Base-by-base conservation (phyloP, 2,888 invertebrate species). In the Mantis religiosa region DNA sequence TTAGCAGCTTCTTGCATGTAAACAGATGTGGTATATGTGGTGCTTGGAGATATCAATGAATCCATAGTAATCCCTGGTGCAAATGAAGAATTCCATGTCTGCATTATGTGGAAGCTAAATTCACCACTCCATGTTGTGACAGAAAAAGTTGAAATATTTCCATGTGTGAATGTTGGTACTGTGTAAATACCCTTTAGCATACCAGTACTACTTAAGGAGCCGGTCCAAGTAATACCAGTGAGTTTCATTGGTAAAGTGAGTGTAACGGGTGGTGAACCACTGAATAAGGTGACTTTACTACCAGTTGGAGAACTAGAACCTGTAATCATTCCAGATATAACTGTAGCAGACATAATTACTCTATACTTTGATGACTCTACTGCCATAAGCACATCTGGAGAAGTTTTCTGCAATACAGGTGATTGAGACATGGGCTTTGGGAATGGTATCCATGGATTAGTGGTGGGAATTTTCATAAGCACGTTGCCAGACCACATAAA, bases 401-500 rank as follows among this genome's bases (percentile, higher is more conserved):
- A 71, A 20, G 0, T 20, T 71, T 71, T 85, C 28, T 14, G n/a
- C 3, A 30, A 12, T 27, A 47, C 12, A n/a, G 12, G 47, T 0
- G 34, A 34, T 25, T 47, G 54, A 20, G 54, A 3, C 54, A 71
- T 41, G n/a, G 41, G 34, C n/a, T 41, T 85, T 20, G 34, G 27
- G n/a, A n/a, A 34, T 25, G 85, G 85, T 1, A 47, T n/a, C 25
- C 27, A 34, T 14, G 85, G 85, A 34, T 41, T 47, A 34, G 34
- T 25, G 15, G n/a, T 34, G 2, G 85, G 85, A 85, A 85, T 6
- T 30, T 27, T 28, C 15, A 89, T 90, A 91, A 89, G 82, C 82
- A 89, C 85, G 84, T 89, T 88, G 27, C 90, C 90, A 28, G 88
- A 87, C 90, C 90, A 90, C 25, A 87, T 81, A 85, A 90, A 90